phyloP scores from a whole-genome alignment of 2,113 vertebrate genomes.

The Cichladusa arquata region DNA sequence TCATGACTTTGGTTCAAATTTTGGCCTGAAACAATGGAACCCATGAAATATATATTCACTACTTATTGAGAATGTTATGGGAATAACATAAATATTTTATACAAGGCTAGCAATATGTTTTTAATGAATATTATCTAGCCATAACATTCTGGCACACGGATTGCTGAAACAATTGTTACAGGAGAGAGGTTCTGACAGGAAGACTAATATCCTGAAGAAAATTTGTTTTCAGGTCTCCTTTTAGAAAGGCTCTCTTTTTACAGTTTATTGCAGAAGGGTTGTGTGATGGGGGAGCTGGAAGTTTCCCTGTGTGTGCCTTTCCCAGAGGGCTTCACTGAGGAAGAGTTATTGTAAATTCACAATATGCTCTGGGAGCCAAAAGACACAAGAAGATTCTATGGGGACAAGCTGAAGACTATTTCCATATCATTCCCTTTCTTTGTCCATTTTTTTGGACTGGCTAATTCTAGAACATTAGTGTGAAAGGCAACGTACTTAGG shows the following conservation, averaged over 20 bases:
- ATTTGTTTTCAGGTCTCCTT: background rate
- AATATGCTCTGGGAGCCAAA: background rate
- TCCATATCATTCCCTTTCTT: background rate
- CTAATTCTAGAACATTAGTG: background rate
- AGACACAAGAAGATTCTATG: background rate
- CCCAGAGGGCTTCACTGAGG: background rate
- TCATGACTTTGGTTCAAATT: background rate
- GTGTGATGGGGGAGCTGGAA: background rate
- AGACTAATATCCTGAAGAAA: background rate
- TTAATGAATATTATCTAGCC: background rate
- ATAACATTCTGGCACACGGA: background rate
- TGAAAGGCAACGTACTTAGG: background rate
- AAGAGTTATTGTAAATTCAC: background rate
- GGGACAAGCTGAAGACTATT: background rate
- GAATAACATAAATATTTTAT: slow-evolving; percentile 6
- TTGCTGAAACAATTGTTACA: background rate
- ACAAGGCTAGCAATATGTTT: background rate
- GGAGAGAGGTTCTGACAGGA: slow-evolving; percentile 9
- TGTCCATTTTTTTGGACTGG: background rate
- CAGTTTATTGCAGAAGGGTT: background rate
- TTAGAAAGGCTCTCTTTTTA: background rate
- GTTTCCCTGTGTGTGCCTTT: background rate
- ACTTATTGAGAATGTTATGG: background rate
- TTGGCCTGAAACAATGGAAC: slow-evolving; percentile 6
- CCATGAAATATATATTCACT: background rate